A percentile compares a stretch with the other conserved stretches of the same genome.
Conservation (phyloP, 2,113 vertebrate genomes). For the Cephalopterus ornatus region DNA sequence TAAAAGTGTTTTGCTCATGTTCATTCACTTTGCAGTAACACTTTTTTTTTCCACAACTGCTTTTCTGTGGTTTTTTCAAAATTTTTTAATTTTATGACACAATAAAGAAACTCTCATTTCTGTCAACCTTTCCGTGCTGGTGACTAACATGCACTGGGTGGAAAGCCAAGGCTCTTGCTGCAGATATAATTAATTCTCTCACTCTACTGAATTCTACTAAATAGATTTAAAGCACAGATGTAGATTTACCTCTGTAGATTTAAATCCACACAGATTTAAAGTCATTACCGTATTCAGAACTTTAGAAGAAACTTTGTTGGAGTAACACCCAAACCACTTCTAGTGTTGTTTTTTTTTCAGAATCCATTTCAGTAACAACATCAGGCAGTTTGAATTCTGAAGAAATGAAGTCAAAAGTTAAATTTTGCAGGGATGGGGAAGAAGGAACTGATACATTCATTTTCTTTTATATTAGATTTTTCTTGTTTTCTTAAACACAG, state of each 20-base stretch:
- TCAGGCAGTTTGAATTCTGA: background rate
- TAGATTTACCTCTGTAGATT: background rate
- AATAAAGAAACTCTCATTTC: background rate
- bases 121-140: background rate
- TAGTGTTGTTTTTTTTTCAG: background rate
- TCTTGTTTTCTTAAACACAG: background rate
- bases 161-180: background rate
- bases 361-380: background rate
- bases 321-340: background rate
- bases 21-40: background rate
- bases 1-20: background rate
- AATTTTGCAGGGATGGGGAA: background rate
- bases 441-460: rapidly evolving
- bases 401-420: background rate
- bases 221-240: background rate
- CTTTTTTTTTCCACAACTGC: background rate
- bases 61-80: background rate
- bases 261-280: background rate
- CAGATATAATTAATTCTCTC: background rate
- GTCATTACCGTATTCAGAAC: rapidly evolving
- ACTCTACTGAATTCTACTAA: background rate
- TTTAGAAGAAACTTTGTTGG: background rate
- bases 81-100: background rate
- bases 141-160: background rate
- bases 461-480: background rate